Conservation (phyloP, 1,140 invertebrate species). For the Phthorimaea operculella region DNA sequence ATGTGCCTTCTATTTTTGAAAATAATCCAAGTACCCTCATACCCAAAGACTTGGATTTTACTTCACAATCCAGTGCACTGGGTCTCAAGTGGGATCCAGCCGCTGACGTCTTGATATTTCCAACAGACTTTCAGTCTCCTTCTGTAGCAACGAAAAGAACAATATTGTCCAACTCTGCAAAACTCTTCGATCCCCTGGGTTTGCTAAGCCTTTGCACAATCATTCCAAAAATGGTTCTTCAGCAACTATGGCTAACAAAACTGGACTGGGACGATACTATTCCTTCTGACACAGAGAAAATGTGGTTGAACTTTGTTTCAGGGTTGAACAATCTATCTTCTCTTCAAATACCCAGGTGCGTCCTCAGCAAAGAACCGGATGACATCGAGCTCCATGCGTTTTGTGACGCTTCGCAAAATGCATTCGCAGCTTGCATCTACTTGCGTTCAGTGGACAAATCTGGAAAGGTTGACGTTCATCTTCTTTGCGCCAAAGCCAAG, state of each 20-base stretch:
- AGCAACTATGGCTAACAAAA: constrained; percentile 24
- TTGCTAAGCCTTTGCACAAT: constrained; percentile 20
- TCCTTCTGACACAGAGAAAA: constrained; percentile 5
- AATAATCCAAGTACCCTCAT: not conserved
- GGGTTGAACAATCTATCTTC: constrained; percentile 12
- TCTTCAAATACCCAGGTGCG: constrained; percentile 18
- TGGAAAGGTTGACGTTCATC: constrained; percentile 6
- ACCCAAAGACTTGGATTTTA: constrained; percentile 8
- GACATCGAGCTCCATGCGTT: constrained; percentile 17
- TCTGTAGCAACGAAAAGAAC: constrained; percentile 22
- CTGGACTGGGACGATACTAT: constrained; percentile 26
- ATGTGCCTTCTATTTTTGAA: constrained; percentile 9
- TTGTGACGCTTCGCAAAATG: constrained; percentile 17
- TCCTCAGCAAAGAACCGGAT: not conserved
- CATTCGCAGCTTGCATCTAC: constrained; percentile 12
- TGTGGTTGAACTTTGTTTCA: not conserved
- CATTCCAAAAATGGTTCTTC: constrained; percentile 27
- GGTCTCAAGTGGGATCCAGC: constrained; percentile 28
- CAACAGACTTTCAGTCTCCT: constrained; percentile 13
- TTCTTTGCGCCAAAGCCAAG: constrained; percentile 30
- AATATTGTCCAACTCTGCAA: constrained; percentile 23
- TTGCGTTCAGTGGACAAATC: constrained; percentile 9
- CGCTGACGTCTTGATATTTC: constrained; percentile 23
- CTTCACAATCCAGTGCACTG: constrained; percentile 14
- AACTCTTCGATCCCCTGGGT: constrained; percentile 32